Conservation (phyloP, 2,888 invertebrate genomes). For the Masnerella sp. region DNA sequence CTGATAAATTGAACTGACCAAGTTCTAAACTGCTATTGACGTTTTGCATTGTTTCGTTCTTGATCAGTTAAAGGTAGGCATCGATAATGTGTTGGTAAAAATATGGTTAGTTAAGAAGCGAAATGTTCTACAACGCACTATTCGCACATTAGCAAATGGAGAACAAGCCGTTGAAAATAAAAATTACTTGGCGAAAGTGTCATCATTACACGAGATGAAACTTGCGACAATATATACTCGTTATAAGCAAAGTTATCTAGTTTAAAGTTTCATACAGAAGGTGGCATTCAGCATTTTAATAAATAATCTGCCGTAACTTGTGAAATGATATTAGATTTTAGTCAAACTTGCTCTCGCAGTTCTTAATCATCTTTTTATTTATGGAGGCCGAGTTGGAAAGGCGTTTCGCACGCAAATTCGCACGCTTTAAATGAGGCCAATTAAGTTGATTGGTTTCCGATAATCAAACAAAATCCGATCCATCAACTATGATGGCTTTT, state of each 20-base stretch:
- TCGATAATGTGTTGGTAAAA: too few relatives aligned
- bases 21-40: too few relatives aligned
- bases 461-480: slow-evolving; percentile 22
- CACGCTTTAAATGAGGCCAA: slow-evolving; percentile 24
- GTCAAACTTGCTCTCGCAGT: slow-evolving; percentile 1
- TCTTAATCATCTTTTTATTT: slow-evolving; percentile 20
- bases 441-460: slow-evolving; percentile 44
- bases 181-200: slow-evolving; percentile 3
- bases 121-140: too few relatives aligned
- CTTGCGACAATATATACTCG: slow-evolving; percentile 10
- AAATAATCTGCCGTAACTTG: slow-evolving; percentile 19
- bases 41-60: too few relatives aligned
- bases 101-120: too few relatives aligned
- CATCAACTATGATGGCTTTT: slow-evolving; percentile 33
- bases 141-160: background rate
- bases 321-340: slow-evolving; percentile 15
- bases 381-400: too few relatives aligned
- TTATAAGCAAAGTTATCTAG: slow-evolving; percentile 17
- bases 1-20: too few relatives aligned
- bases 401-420: background rate
- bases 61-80: too few relatives aligned
- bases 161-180: background rate
- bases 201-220: slow-evolving; percentile 10
- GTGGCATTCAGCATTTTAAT: slow-evolving; percentile 24
- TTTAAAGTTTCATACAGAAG: slow-evolving; percentile 23